Conservation (phyloP, 2,888 invertebrate species). For the Drosophila mimica region DNA sequence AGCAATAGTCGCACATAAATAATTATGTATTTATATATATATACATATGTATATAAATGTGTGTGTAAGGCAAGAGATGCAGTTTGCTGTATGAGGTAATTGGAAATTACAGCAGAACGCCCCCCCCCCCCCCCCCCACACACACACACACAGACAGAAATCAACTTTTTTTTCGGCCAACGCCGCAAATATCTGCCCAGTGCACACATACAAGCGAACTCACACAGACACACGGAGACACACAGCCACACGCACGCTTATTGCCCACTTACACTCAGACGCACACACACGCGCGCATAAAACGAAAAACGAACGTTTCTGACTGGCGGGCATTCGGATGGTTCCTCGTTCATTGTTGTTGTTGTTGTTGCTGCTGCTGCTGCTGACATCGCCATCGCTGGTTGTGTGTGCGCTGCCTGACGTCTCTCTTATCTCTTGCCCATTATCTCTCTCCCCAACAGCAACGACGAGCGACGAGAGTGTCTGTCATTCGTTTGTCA, state of each 20-base stretch:
- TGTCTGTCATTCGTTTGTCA: slow-evolving; percentile 83
- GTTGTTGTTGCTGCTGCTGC: slow-evolving; percentile 20
- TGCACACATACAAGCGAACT: slow-evolving; percentile 14
- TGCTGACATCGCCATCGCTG: slow-evolving; percentile 68
- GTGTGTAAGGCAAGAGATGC: slow-evolving; percentile 54
- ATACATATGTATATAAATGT: slow-evolving; percentile 2
- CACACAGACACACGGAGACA: background rate
- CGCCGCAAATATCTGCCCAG: slow-evolving; percentile 45
- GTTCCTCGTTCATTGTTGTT: slow-evolving; percentile 30
- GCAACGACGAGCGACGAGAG: slow-evolving; percentile 53
- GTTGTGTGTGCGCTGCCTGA: slow-evolving; percentile 60
- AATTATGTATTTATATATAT: no score
- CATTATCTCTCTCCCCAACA: slow-evolving; percentile 82
- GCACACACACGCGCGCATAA: slow-evolving; percentile 48
- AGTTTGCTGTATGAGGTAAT: slow-evolving; percentile 72
- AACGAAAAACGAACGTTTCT: slow-evolving; percentile 73
- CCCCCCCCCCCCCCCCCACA: background rate
- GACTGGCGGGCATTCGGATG: slow-evolving; percentile 83
- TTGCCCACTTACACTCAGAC: slow-evolving; percentile 47
- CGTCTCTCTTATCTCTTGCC: slow-evolving; percentile 84
- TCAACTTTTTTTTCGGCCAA: slow-evolving; percentile 2
- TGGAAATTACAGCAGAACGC: slow-evolving; percentile 53
- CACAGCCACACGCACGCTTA: slow-evolving; percentile 16
- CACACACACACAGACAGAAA: background rate
- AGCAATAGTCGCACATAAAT: slow-evolving; percentile 37